Evolutionary conservation across 1,140 invertebrate species (phyloP).

Genomic region (Bombus turneri): DNA sequence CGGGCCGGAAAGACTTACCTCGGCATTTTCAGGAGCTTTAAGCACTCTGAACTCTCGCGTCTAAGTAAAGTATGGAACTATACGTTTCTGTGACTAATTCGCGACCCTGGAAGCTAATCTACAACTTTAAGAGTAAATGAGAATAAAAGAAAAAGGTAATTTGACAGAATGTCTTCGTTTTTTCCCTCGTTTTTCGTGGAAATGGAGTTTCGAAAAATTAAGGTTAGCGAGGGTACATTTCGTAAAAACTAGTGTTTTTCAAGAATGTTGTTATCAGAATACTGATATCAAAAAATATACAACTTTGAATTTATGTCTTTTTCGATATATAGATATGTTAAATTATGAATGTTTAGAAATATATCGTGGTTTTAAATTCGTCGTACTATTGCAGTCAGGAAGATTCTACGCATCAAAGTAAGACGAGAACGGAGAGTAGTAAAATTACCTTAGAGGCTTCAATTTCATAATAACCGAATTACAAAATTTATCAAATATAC

Average conservation of each 20-base stretch:
- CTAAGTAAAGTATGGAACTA: slow-evolving; percentile 43
- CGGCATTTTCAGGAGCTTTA: slow-evolving; percentile 39
- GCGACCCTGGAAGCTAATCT: slow-evolving; percentile 38
- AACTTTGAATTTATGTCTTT: background rate
- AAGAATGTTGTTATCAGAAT: background rate
- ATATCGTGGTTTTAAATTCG: too few species aligned
- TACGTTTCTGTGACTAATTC: slow-evolving; percentile 38
- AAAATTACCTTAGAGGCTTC: too few species aligned
- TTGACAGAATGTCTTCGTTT: slow-evolving; percentile 6
- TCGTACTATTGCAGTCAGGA: too few species aligned
- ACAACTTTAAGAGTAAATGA: slow-evolving; percentile 22
- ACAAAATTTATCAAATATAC: too few species aligned
- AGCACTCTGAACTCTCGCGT: slow-evolving; percentile 15
- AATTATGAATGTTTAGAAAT: background rate
- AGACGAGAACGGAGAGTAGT: too few species aligned
- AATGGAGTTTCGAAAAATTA: background rate
- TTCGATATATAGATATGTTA: background rate
- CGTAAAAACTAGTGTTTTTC: too few species aligned
- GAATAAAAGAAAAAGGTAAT: slow-evolving; percentile 5
- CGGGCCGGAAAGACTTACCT: slow-evolving; percentile 8
- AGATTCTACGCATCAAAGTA: too few species aligned
- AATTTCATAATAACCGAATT: too few species aligned
- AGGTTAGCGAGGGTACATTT: background rate
- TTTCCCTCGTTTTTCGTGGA: too few species aligned
- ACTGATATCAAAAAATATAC: background rate